Percentiles rank a stretch among this genome's conserved stretches.
Evolutionary conservation across 2,888 invertebrate species (phyloP).

Genomic region (Epinotia bilunana): DNA sequence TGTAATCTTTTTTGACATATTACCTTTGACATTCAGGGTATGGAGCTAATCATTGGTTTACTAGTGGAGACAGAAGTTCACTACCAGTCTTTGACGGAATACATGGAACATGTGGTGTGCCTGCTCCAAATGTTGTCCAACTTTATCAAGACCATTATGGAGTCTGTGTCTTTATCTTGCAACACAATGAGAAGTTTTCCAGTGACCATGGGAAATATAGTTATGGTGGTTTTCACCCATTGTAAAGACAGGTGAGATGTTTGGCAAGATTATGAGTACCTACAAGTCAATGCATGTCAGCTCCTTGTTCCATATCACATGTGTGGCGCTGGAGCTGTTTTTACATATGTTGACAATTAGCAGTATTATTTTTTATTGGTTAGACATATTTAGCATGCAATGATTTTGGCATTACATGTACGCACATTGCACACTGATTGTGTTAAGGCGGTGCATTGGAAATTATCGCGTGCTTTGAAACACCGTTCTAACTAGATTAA

Average conservation of each 20-base stretch:
- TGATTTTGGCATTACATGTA: too few species aligned
- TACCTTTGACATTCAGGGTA: conserved; percentile 55
- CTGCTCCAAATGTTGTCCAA: conserved; percentile 64
- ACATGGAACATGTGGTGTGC: conserved; percentile 61
- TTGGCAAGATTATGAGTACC: not conserved
- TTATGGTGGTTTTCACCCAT: conserved; percentile 74
- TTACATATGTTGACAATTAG: too few species aligned
- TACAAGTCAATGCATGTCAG: not conserved
- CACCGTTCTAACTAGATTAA: too few species aligned
- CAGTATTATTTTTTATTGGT: too few species aligned
- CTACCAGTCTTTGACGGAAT: conserved; percentile 54
- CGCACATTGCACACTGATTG: too few species aligned
- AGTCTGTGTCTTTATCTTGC: conserved; percentile 61
- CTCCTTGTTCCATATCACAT: too few species aligned
- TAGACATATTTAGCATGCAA: too few species aligned
- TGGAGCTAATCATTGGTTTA: conserved; percentile 57
- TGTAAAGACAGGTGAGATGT: conserved; percentile 77
- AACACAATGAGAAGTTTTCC: conserved; percentile 63
- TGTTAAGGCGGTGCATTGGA: too few species aligned
- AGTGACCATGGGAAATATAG: conserved; percentile 64
- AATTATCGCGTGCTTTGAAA: too few species aligned
- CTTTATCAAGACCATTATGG: conserved; percentile 62
- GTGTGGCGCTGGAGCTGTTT: too few species aligned
- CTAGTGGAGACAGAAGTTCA: conserved; percentile 54
- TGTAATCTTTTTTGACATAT: not conserved